A percentile compares a stretch with the other conserved stretches of the same genome.
phyloP scores from a whole-genome alignment of 2,888 invertebrate genomes.

The Cerastis rubricosa region DNA sequence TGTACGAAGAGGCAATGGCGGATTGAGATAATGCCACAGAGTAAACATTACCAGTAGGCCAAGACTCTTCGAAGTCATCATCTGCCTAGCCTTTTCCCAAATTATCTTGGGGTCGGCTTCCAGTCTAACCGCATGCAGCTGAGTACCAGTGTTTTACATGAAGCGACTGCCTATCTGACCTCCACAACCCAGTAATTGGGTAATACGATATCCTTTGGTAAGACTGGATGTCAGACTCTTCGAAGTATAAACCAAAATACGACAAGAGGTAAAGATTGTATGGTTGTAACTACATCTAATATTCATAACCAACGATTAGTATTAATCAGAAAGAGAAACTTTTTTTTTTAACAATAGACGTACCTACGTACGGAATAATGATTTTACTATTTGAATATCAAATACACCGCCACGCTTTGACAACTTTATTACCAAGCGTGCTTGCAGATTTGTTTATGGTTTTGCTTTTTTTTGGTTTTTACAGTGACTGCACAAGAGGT shows the following conservation, averaged over 20 bases:
- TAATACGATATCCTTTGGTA: too few species aligned
- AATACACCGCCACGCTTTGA: not conserved
- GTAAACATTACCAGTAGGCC: slow-evolving; percentile 13
- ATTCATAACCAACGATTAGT: not conserved
- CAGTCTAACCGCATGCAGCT: too few species aligned
- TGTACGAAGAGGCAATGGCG: slow-evolving; percentile 33
- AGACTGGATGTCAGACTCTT: too few species aligned
- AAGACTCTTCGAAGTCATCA: not conserved
- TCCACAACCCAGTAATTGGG: too few species aligned
- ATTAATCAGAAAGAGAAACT: not conserved
- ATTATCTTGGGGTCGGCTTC: too few species aligned
- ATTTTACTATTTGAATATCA: not conserved
- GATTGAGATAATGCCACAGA: slow-evolving; percentile 21
- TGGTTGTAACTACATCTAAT: not conserved
- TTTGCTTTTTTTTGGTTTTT: too few species aligned
- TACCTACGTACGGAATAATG: not conserved
- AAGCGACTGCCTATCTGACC: too few species aligned
- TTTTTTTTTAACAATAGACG: not conserved
- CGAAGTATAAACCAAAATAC: too few species aligned
- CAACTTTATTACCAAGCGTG: not conserved
- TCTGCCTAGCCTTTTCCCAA: too few species aligned
- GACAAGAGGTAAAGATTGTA: not conserved
- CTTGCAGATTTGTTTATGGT: not conserved
- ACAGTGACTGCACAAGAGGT: not conserved
- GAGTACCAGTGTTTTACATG: too few species aligned